Evolutionary conservation across 2,888 invertebrate species (phyloP).

Genomic region (Piscicola geometra): DNA sequence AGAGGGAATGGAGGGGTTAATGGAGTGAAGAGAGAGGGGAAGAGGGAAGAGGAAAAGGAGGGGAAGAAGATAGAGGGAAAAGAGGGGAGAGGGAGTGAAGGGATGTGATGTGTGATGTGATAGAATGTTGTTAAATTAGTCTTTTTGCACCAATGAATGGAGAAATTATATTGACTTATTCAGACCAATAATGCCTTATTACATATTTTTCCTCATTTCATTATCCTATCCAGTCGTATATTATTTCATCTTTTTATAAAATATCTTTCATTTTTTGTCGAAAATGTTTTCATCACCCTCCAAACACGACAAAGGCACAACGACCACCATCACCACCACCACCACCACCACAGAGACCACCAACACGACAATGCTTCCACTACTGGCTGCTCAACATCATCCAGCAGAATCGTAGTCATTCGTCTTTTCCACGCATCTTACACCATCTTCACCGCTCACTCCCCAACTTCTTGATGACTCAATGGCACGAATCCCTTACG

Average conservation of each 20-base stretch:
- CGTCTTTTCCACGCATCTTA: constrained; percentile 42
- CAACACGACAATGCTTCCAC: constrained; percentile 43
- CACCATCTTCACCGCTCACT: constrained; percentile 43
- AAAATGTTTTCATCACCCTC: neutral
- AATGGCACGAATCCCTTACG: constrained; percentile 45
- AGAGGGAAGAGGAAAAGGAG: constrained; percentile 34
- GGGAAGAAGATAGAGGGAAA: neutral
- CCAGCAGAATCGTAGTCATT: constrained; percentile 44
- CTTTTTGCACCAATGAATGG: too few species aligned
- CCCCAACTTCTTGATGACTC: constrained; percentile 44
- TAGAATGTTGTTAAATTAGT: too few species aligned
- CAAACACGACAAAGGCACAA: neutral
- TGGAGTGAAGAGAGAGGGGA: too few species aligned
- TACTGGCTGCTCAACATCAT: constrained; percentile 46
- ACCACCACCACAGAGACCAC: constrained; percentile 35
- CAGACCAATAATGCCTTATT: too few species aligned
- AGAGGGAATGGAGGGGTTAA: too few species aligned
- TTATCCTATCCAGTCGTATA: too few species aligned
- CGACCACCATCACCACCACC: neutral
- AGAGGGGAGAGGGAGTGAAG: too few species aligned
- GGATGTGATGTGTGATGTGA: too few species aligned
- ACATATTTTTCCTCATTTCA: too few species aligned
- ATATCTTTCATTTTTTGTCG: too few species aligned
- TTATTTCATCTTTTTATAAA: too few species aligned
- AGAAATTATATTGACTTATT: too few species aligned